Evolutionary conservation across 2,797 vertebrate genomes (phyloP).

Genomic region (Cryptoprocta ferox): DNA sequence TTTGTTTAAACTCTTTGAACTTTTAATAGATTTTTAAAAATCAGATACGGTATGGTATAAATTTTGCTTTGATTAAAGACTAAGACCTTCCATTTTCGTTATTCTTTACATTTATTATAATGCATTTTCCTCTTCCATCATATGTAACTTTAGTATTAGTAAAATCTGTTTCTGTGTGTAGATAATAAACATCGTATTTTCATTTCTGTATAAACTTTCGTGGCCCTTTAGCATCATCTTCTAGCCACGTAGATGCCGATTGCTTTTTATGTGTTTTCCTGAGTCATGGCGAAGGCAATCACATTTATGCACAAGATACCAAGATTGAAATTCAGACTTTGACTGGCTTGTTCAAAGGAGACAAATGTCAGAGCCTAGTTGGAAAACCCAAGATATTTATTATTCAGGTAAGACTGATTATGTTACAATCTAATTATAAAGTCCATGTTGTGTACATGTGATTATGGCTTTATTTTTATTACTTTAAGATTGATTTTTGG

Average conservation of each 20-base stretch:
- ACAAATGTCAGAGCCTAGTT: constrained; percentile 92
- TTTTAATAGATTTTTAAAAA: constrained; percentile 15
- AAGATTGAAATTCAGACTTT: constrained; percentile 91
- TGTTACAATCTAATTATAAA: neutral
- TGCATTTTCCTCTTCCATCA: neutral
- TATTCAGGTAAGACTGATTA: constrained; percentile 91
- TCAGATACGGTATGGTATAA: neutral
- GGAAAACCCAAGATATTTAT: constrained; percentile 99
- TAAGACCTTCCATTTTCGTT: neutral
- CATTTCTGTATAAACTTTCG: neutral
- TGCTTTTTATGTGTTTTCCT: constrained; percentile 95
- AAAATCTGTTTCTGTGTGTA: neutral
- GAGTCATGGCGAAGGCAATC: constrained; percentile 94
- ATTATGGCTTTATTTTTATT: neutral
- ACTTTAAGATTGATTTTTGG: too few species aligned
- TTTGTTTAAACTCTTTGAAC: neutral
- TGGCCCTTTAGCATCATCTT: constrained; percentile 86
- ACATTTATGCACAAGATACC: constrained; percentile 90
- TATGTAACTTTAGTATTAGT: neutral
- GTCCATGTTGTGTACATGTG: neutral
- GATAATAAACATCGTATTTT: neutral
- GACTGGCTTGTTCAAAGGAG: constrained; percentile 93
- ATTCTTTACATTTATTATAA: neutral
- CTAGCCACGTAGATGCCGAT: constrained; percentile 91
- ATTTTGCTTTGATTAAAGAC: neutral